Evolutionary conservation across 2,113 vertebrate genomes (phyloP), one percentile per base, ranked within the genome.

Genomic region (Australoheros scitulus): DNA sequence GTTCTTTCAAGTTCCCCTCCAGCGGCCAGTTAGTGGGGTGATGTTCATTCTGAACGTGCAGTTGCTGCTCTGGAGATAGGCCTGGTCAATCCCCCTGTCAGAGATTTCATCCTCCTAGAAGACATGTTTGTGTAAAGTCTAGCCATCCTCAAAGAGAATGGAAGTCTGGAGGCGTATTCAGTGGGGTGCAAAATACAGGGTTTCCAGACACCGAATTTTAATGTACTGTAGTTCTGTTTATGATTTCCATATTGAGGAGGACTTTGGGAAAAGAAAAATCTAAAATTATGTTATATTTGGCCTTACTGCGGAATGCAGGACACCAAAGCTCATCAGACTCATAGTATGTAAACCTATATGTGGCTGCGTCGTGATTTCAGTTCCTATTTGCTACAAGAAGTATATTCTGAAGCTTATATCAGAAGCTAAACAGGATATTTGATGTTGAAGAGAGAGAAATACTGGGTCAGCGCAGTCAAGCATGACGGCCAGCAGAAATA

Each of bases 1-100:
- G 88, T 91, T 91, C 94, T 95, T 95, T 95, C 91, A 94, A 93
- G 93, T 94, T 94, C 90, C 93, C 91, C 92, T 94, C 88, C 93
- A 93, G 91, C 89, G 84, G 92, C 91, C 88, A 65, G 91, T 93
- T 90, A 88, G 91, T 75, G 78, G 81, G 76, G 81, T 36, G 79
- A 92, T 92, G 89, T 92, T 90, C 79, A 74, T 81, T 94, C 82
- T 84, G 83, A 91, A 89, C 59, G 87, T 91, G 90, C 93, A 93
- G 92, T 94, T 95, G 94, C 91, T 84, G 91, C 92, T 91, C 82
- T 91, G 91, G 85, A 94, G 92, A 95, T 94, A 91, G 88, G 60
- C 81, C 83, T 79, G 86, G 88, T 92, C 88, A 87, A 81, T 90
- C 84, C 81, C 83, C 81, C 87, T 86, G 88, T 93, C 93, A 92